phyloP scores from a whole-genome alignment of 2,797 vertebrate species.

The Cryptoprocta ferox region DNA sequence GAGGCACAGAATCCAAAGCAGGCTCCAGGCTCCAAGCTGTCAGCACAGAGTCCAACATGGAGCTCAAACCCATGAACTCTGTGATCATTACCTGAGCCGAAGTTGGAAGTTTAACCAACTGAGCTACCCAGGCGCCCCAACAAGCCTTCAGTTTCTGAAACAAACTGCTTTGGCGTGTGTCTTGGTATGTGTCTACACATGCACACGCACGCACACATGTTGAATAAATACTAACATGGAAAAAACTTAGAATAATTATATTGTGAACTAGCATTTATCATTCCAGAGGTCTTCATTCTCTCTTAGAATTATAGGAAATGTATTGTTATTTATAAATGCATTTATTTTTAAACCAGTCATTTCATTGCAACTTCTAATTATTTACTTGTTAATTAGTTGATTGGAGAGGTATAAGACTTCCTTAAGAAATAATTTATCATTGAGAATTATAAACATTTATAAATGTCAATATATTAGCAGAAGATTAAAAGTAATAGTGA shows the following conservation, averaged over 20 bases:
- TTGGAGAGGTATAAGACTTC: background rate
- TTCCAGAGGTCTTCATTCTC: background rate
- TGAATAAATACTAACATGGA: background rate
- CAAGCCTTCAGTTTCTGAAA: background rate
- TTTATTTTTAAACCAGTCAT: background rate
- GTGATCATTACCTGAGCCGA: no score
- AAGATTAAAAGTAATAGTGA: background rate
- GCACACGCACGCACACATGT: background rate
- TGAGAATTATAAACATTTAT: background rate
- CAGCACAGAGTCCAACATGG: no score
- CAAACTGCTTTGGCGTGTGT: background rate
- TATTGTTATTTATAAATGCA: background rate
- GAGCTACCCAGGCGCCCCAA: background rate
- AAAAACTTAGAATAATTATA: background rate
- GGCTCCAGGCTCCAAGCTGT: no score
- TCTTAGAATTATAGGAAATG: background rate
- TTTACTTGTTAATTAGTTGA: background rate
- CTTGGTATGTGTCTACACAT: background rate
- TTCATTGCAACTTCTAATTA: background rate
- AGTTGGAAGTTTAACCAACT: no score
- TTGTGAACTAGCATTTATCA: background rate
- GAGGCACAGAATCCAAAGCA: no score
- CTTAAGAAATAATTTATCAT: background rate
- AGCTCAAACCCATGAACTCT: no score
- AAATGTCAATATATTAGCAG: background rate